Evolutionary conservation across 2,113 vertebrate species (phyloP).

Genomic region (Xyliphius kryptos): DNA sequence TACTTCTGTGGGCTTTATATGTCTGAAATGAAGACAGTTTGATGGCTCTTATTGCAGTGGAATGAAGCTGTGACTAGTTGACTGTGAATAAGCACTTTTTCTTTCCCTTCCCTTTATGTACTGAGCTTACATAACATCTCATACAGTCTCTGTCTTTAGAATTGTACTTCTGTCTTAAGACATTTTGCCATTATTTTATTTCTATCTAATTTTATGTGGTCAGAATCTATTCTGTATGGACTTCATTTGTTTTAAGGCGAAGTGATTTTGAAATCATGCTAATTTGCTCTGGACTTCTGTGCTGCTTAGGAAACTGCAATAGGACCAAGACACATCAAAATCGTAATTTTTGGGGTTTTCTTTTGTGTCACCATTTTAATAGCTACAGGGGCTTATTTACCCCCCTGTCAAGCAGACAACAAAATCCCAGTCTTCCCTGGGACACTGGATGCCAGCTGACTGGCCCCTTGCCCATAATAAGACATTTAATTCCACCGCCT

Average conservation of each 20-base stretch:
- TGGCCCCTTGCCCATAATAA: constrained; percentile 35
- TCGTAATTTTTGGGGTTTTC: constrained; percentile 23
- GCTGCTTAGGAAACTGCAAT: constrained; percentile 37
- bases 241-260: constrained; percentile 1
- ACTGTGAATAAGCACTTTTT: constrained; percentile 28
- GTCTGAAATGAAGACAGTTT: constrained; percentile 14
- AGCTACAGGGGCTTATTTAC: constrained; percentile 25
- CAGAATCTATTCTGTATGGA: constrained; percentile 3
- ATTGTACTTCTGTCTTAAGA: constrained; percentile 1
- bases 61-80: constrained; percentile 11
- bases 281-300: constrained; percentile 31
- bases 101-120: constrained; percentile 10
- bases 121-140: neutral
- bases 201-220: constrained; percentile 2
- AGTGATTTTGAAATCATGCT: constrained; percentile 22
- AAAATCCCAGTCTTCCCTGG: constrained; percentile 63
- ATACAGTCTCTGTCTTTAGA: neutral
- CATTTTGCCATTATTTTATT: neutral
- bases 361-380: constrained; percentile 32
- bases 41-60: neutral
- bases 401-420: constrained; percentile 57
- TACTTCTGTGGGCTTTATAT: constrained; percentile 6
- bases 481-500: constrained; percentile 29
- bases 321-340: constrained; percentile 42
- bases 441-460: constrained; percentile 38